Base-by-base conservation (phyloP, 2,113 vertebrate species). In the Noctilio leporinus region DNA sequence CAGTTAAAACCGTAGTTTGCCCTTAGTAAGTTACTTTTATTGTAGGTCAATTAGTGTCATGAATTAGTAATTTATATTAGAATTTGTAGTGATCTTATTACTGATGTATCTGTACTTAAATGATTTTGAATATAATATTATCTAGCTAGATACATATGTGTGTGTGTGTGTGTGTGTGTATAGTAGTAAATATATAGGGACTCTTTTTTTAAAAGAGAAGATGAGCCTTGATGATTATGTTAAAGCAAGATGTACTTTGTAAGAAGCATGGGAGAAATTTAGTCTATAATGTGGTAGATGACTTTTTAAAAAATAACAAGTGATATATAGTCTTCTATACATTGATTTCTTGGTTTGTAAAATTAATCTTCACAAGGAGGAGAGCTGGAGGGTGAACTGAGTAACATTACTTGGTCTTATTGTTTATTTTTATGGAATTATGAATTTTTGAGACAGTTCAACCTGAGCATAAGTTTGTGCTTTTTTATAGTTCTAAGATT, bases 401-500 rank as follows among this genome's bases (percentile, higher is more conserved):
- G 51, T 57, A 86, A 73, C 49, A 86, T 38, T 55, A 12, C 10
- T 69, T 87, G 53, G 88, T 4, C 4, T 65, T 51, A 35, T 76
- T 88, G 43, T 80, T 33, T 89, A 33, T 64, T 85, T 95, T 88
- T 86, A 72, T 3, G 49, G 30, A 16, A 76, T 70, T 88, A 16
- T 91, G 51, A 70, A 93, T 87, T 96, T 94, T n/a, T 81, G 33
- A 93, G 4, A 65, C 30, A 59, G 65, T 64, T 89, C 70, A 90
- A 90, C 78, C 30, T 85, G 47, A 65, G 14, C 5, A 76, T 43
- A 24, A 45, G 86, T 65, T 65, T 15, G 10, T 77, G 51, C 24
- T 91, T 87, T 94, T 93, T 65, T 30, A 72, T 53, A 93, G 38
- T 53, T 93, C 65, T 85, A 28, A 12, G 28, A 86, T 96, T 91